Percentiles rank a stretch among this genome's conserved stretches.
Conservation (phyloP, 2,113 vertebrate species). For the Hipposideros armiger region DNA sequence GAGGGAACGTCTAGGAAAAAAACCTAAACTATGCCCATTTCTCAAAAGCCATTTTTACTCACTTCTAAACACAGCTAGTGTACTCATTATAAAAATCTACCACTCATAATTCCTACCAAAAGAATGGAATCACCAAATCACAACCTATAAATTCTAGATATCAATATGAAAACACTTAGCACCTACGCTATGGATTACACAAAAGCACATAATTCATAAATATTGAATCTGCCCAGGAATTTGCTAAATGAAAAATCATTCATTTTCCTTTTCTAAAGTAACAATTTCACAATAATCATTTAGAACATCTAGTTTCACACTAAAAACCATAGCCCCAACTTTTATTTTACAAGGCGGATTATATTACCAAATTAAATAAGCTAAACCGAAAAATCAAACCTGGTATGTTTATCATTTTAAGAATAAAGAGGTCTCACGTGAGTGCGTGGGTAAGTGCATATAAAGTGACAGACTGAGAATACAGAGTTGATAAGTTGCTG, state of each 20-base stretch:
- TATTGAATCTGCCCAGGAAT: not conserved
- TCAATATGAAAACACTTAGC: not conserved
- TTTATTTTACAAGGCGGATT: not conserved
- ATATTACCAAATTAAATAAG: not conserved
- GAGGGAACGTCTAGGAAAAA: not conserved
- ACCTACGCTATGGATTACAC: not conserved
- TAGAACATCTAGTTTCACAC: not conserved
- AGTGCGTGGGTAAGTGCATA: too few species aligned
- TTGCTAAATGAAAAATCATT: slow-evolving; percentile 25
- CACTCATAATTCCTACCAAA: not conserved
- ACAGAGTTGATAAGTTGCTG: not conserved
- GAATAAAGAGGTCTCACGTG: not conserved
- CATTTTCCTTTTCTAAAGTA: slow-evolving; percentile 43
- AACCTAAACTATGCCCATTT: not conserved
- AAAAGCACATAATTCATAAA: not conserved
- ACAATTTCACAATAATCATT: not conserved
- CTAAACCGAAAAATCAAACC: not conserved
- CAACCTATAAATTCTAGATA: not conserved
- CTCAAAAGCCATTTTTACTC: slow-evolving; percentile 11
- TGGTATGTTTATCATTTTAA: not conserved
- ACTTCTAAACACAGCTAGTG: slow-evolving; percentile 24
- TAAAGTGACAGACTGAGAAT: not conserved
- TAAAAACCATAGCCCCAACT: not conserved
- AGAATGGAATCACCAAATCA: slow-evolving; percentile 30
- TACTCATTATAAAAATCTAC: not conserved